phyloP scores from a whole-genome alignment of 2,888 invertebrate species.

The Idaea biselata region DNA sequence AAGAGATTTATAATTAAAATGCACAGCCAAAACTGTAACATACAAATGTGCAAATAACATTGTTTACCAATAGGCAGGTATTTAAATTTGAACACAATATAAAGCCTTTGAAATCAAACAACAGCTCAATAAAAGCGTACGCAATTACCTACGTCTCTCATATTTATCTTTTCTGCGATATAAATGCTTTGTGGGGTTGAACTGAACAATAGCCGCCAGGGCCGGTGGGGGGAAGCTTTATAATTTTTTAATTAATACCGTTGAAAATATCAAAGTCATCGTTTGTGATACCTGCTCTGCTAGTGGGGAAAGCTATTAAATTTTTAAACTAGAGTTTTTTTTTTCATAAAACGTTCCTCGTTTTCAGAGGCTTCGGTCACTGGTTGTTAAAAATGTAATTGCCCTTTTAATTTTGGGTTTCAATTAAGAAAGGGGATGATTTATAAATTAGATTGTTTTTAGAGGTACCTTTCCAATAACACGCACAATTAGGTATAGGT shows the following conservation, averaged over 20 bases:
- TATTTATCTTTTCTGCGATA: slow-evolving; percentile 77
- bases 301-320: slow-evolving; percentile 69
- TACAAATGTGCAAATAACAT: neutral
- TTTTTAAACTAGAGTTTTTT: slow-evolving; percentile 54
- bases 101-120: slow-evolving; percentile 75
- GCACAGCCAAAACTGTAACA: neutral
- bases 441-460: neutral
- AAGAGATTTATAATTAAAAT: neutral
- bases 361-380: slow-evolving; percentile 33
- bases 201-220: slow-evolving; percentile 35
- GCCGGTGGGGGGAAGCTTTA: slow-evolving; percentile 67
- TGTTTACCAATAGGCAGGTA: slow-evolving; percentile 30
- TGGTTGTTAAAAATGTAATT: slow-evolving; percentile 17
- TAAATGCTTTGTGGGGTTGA: slow-evolving; percentile 24
- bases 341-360: slow-evolving; percentile 56
- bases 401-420: slow-evolving; percentile 16
- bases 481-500: too few relatives aligned
- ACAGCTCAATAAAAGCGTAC: slow-evolving; percentile 70
- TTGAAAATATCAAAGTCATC: slow-evolving; percentile 80
- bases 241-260: slow-evolving; percentile 80
- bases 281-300: slow-evolving; percentile 46
- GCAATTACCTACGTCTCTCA: slow-evolving; percentile 73
- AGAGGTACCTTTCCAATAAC: too few relatives aligned
- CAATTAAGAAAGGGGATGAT: neutral
- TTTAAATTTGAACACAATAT: slow-evolving; percentile 54